Evolutionary conservation across 2,797 vertebrate genomes (phyloP), one percentile per base, ranked within the genome.

Genomic region (Nannoperca obscura): DNA sequence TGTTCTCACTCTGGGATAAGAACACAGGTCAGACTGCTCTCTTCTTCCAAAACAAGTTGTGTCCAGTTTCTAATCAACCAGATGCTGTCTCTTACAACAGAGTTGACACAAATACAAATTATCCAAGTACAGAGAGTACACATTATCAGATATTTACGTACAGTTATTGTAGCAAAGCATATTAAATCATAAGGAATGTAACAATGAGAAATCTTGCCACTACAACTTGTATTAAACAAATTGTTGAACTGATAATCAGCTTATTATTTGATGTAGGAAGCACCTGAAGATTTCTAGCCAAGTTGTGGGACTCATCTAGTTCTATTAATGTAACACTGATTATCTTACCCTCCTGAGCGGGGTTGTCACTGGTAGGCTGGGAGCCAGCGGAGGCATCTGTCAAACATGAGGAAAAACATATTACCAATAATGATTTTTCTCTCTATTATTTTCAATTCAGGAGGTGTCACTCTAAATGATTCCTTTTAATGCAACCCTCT

Each of bases 341-440:
- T 7, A 34, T 81, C 81, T 86, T 87, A 94, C 92, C 93, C 5
- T 89, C 86, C 71, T 88, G 67, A 73, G 61, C 82, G 17, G 74
- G 80, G 38, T 57, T 47, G 71, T 93, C 90, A 63, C 34, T 32
- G 7, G 79, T 87, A 74, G 77, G 71, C 74, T 90, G 83, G 52
- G 82, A 71, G n/a, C 50, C 75, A 15, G 65, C 15, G 1, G 66
- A 74, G 47, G 66, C 72, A 66, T 82, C 89, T 89, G 69, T 30
- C 24, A 58, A 75, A 69, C 17, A 76, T 10, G 3, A 70, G 7
- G 5, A 2, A 4, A 2, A 4, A 71, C 36, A 55, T 10, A 61
- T 47, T 68, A 66, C 47, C 10, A 42, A 57, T 50, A 20, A 32
- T 38, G 5, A 32, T 19, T 14, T 38, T 1, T 4, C 24, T 60